A percentile compares a stretch with the other conserved stretches of the same genome.
phyloP scores from a whole-genome alignment of 2,113 vertebrate species.

The Mohoua ochrocephala region DNA sequence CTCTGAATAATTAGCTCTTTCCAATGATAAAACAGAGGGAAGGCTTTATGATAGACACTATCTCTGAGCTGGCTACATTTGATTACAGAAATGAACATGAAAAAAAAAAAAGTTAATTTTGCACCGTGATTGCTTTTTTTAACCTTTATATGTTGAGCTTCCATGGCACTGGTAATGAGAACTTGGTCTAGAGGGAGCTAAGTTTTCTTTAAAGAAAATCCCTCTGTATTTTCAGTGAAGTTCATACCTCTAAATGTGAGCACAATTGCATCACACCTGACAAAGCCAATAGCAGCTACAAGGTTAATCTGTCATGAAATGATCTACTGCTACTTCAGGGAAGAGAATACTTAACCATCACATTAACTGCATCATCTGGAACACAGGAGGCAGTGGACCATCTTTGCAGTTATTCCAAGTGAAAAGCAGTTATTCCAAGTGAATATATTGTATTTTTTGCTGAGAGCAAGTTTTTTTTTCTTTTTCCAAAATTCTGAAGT shows the following conservation, averaged over 20 bases:
- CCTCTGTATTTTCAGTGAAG: background rate
- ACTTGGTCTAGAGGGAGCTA: background rate
- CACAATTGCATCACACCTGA: background rate
- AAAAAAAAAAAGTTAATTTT: background rate
- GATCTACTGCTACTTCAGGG: background rate
- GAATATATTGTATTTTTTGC: background rate
- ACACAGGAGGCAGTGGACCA: background rate
- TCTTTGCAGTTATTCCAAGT: background rate
- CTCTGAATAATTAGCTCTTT: background rate
- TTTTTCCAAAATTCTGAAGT: background rate
- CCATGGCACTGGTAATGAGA: background rate
- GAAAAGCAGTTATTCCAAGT: background rate
- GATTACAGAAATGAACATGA: background rate
- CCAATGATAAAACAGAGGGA: background rate
- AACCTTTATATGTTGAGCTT: background rate
- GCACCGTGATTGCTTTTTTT: fast-evolving
- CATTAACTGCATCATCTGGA: background rate
- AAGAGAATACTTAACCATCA: background rate
- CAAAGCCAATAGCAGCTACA: background rate
- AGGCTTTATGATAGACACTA: background rate
- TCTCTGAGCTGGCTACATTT: background rate
- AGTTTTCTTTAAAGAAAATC: background rate
- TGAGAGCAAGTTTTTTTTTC: background rate
- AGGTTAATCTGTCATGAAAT: background rate
- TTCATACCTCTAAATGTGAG: background rate